Evolutionary conservation across 2,888 invertebrate genomes (phyloP).

Genomic region (Aphodius sticticus): DNA sequence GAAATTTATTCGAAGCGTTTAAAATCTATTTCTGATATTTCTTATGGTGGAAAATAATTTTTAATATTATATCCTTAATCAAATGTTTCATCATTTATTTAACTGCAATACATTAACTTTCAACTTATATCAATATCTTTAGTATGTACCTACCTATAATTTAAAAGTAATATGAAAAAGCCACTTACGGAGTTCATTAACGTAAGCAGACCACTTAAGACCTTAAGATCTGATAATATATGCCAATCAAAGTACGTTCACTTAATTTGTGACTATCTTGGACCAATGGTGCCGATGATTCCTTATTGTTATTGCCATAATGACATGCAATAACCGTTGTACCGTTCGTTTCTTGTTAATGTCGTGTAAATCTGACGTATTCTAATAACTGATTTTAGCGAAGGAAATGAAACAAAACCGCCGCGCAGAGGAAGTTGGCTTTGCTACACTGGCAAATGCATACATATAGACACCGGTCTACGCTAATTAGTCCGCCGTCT

Average conservation of each 20-base stretch:
- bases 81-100: background rate
- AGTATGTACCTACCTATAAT: background rate
- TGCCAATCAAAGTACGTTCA: background rate
- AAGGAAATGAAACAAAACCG: constrained; percentile 4
- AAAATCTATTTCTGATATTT: no score
- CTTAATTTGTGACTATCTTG: background rate
- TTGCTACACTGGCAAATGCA: background rate
- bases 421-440: background rate
- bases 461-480: background rate
- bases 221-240: background rate
- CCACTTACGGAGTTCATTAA: background rate
- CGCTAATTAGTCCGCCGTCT: background rate
- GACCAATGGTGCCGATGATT: constrained; percentile 4
- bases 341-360: background rate
- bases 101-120: background rate
- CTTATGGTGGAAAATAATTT: no score
- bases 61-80: no score
- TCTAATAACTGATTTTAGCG: background rate
- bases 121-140: background rate
- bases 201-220: background rate
- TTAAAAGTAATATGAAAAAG: background rate
- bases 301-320: background rate
- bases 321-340: background rate
- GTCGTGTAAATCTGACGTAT: background rate
- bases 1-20: no score